Evolutionary conservation across 2,888 invertebrate genomes (phyloP).

Genomic region (Polyploca ridens): DNA sequence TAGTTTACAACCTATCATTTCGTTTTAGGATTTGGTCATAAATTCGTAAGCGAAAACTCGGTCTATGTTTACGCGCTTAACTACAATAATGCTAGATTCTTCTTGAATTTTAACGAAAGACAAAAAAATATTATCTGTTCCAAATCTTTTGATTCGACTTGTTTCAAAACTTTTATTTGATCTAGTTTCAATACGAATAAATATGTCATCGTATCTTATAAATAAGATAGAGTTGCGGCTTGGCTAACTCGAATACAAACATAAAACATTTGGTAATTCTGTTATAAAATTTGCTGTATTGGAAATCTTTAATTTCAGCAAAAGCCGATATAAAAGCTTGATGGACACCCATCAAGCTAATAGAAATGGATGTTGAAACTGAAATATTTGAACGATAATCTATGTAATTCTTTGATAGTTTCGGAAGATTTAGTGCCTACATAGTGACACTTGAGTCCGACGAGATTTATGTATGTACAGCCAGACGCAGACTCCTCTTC

Average conservation of each 20-base stretch:
- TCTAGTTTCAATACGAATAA: not conserved
- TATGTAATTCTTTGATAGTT: constrained; percentile 47
- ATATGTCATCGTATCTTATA: not conserved
- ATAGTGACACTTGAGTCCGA: constrained; percentile 50
- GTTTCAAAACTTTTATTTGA: constrained; percentile 7
- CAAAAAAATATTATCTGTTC: not conserved
- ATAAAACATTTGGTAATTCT: not conserved
- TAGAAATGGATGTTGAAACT: not conserved
- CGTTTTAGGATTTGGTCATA: constrained; percentile 23
- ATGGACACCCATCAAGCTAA: not conserved
- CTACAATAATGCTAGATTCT: not conserved
- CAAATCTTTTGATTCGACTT: not conserved
- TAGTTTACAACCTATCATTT: constrained; percentile 26
- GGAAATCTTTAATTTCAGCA: not conserved
- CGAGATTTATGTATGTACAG: constrained; percentile 59
- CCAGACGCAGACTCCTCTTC: constrained; percentile 46
- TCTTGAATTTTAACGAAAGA: not conserved
- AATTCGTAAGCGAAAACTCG: constrained; percentile 20
- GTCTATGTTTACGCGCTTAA: not conserved
- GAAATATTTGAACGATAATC: constrained; percentile 27
- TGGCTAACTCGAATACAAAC: not conserved
- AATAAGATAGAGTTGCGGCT: not conserved
- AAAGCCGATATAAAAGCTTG: not conserved
- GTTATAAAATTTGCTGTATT: too few species aligned
- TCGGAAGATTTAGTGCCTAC: constrained; percentile 54